Evolutionary conservation across 2,113 vertebrate species (phyloP).

Genomic region (Xenopus tropicalis): UCB_Xtro_10.0 CM004449.2:51715001-51715500

Average conservation of each 20-base stretch:
- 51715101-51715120: too few relatives aligned
- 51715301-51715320: not conserved
- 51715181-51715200: not conserved
- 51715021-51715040: too few relatives aligned
- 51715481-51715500: too few relatives aligned
- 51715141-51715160: too few relatives aligned
- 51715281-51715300: constrained; percentile 5
- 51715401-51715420: not conserved
- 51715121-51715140: too few relatives aligned
- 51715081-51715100: too few relatives aligned
- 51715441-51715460: not conserved
- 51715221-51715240: constrained; percentile 8
- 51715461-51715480: too few relatives aligned
- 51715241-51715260: constrained; percentile 11
- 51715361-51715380: not conserved
- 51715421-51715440: constrained; percentile 25
- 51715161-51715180: too few relatives aligned
- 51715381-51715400: not conserved
- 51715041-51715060: too few relatives aligned
- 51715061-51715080: too few relatives aligned
- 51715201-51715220: not conserved
- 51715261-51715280: constrained; percentile 29
- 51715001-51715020: too few relatives aligned
- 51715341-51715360: not conserved
- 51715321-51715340: constrained; percentile 12